These are phyloP conservation scores for Phenganax subtilis DNA, from an alignment of 92 coral and sea anemone species.

Conservation along the genomic window DNA sequence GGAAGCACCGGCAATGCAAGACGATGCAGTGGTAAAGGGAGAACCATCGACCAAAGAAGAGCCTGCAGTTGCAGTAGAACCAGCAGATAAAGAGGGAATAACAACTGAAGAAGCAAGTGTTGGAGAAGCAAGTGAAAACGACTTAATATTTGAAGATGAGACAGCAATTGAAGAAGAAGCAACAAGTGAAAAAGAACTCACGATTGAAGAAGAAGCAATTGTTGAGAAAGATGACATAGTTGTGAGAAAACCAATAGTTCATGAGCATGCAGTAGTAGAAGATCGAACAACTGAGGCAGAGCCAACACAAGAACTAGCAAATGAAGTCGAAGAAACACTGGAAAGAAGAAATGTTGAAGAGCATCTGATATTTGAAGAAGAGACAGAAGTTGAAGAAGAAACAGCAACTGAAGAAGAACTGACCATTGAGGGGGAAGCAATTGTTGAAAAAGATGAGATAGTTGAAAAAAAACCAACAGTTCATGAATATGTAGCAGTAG, in stretches of 20 bases:
- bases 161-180: neutral
- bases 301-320: conserved; percentile 47
- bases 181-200: conserved; percentile 23
- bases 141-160: conserved; percentile 12
- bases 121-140: neutral
- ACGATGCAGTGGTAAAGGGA: neutral
- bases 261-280: neutral
- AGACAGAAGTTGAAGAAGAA: neutral
- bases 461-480: neutral
- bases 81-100: neutral
- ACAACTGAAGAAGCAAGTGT: neutral
- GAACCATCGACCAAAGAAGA: neutral
- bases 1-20: neutral
- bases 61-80: neutral
- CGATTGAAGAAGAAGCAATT: conserved; percentile 63
- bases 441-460: conserved; percentile 6
- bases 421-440: neutral
- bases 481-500: neutral
- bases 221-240: too few species aligned
- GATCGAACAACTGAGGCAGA: conserved; percentile 4
- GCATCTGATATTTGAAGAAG: conserved; percentile 69
- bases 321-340: conserved; percentile 58
- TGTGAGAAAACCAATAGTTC: neutral
- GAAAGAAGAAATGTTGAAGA: conserved; percentile 69
- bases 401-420: neutral